Percentiles rank a stretch among this genome's conserved stretches.
These are phyloP conservation scores for Protodeltote pygarga DNA, from an alignment of 2,888 invertebrate species.

Conservation along the genomic window DNA sequence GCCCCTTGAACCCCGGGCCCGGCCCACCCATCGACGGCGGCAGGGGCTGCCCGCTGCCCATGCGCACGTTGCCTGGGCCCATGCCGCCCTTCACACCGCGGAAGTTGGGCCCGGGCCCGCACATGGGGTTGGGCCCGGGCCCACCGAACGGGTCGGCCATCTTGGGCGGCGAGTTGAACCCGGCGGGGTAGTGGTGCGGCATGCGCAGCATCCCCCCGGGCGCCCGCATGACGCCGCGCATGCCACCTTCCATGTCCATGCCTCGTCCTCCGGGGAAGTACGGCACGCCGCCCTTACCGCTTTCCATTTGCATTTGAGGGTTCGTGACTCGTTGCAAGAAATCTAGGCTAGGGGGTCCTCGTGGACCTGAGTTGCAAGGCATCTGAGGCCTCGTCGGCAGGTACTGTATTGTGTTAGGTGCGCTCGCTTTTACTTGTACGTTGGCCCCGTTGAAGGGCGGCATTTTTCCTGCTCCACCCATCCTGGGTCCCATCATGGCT, in stretches of 20 bases:
- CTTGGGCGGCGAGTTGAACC: slow-evolving; percentile 81
- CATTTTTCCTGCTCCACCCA: slow-evolving; percentile 86
- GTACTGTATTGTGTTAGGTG: slow-evolving; percentile 99
- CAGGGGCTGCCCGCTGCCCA: slow-evolving; percentile 89
- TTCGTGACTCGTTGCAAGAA: slow-evolving; percentile 96
- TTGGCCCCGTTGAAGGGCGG: slow-evolving; percentile 89
- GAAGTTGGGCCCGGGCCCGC: slow-evolving; percentile 74
- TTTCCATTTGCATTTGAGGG: slow-evolving; percentile 90
- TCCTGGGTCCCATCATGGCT: slow-evolving; percentile 89
- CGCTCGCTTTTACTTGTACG: slow-evolving; percentile 97
- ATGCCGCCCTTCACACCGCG: slow-evolving; percentile 75
- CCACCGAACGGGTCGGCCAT: slow-evolving; percentile 75
- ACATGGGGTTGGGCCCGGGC: slow-evolving; percentile 64
- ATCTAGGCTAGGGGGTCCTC: slow-evolving; percentile 95
- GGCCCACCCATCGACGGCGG: slow-evolving; percentile 93
- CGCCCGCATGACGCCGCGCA: slow-evolving; percentile 82
- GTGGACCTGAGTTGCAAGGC: slow-evolving; percentile 89
- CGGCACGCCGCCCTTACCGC: slow-evolving; percentile 85
- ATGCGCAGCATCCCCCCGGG: slow-evolving; percentile 76
- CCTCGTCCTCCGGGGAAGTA: slow-evolving; percentile 90
- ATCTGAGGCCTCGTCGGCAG: slow-evolving; percentile 97
- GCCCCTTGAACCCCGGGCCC: slow-evolving; percentile 90
- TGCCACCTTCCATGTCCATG: slow-evolving; percentile 81
- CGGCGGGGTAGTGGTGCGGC: slow-evolving; percentile 82
- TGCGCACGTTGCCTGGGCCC: slow-evolving; percentile 69